Percentiles rank a stretch among this genome's conserved stretches.
Evolutionary conservation across 1,140 invertebrate genomes (phyloP).

Genomic region (Ceratina japonica): DNA sequence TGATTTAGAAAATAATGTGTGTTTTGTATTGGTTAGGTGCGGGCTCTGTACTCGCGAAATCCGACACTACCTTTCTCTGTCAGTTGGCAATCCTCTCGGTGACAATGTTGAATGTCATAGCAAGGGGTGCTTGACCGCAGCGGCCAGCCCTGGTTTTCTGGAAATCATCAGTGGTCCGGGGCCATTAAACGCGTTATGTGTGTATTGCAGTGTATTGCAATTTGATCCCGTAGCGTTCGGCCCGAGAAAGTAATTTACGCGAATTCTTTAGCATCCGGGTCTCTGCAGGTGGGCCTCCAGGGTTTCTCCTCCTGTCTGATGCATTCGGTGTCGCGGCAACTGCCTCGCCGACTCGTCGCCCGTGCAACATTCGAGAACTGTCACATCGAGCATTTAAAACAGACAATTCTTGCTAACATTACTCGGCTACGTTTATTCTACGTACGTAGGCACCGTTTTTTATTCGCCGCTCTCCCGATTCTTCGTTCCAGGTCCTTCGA

Average conservation of each 20-base stretch:
- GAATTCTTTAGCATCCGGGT: slow-evolving; percentile 62
- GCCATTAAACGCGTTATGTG: slow-evolving; percentile 78
- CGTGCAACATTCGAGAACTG: slow-evolving; percentile 31
- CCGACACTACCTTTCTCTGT: slow-evolving; percentile 14
- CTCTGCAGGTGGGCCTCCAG: slow-evolving; percentile 59
- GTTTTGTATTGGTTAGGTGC: too few species aligned
- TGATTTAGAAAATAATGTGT: neutral
- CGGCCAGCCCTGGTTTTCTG: slow-evolving; percentile 75
- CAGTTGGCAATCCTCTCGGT: slow-evolving; percentile 29
- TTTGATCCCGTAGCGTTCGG: slow-evolving; percentile 73
- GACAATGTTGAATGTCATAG: slow-evolving; percentile 17
- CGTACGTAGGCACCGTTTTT: slow-evolving; percentile 16
- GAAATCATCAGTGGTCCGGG: slow-evolving; percentile 75
- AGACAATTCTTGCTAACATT: slow-evolving; percentile 35
- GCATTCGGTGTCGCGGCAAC: slow-evolving; percentile 28
- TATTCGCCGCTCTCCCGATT: neutral
- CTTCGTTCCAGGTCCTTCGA: neutral
- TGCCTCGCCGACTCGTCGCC: slow-evolving; percentile 13
- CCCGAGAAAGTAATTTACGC: slow-evolving; percentile 72
- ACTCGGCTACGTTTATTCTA: slow-evolving; percentile 22
- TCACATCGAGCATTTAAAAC: slow-evolving; percentile 28
- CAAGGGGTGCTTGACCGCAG: slow-evolving; percentile 34
- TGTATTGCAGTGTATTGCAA: slow-evolving; percentile 76
- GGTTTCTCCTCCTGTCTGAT: slow-evolving; percentile 35
- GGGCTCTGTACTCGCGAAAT: neutral